Conservation (phyloP, 2,113 vertebrate genomes). For the Elachura formosa region DNA sequence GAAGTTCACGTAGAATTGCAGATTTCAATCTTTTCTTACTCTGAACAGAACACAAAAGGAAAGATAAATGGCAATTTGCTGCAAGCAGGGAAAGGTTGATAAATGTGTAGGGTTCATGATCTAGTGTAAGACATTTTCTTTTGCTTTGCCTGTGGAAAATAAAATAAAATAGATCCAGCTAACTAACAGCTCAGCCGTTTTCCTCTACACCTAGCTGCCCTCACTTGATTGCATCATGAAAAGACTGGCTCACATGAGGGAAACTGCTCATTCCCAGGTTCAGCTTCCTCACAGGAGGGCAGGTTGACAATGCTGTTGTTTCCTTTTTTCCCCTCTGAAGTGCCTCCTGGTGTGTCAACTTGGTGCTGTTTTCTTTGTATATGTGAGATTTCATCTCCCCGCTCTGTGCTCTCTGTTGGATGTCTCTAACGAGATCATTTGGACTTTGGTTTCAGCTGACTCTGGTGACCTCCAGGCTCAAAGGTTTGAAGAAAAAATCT, state of each 20-base stretch:
- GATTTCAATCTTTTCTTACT: neutral
- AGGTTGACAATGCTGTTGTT: neutral
- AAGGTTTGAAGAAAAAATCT: neutral
- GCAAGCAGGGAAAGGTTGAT: neutral
- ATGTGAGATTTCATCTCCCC: neutral
- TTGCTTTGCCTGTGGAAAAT: neutral
- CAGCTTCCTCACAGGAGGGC: neutral
- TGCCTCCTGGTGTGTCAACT: neutral
- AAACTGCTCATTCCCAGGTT: neutral
- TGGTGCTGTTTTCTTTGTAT: neutral
- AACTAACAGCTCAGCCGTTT: neutral
- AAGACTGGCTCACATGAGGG: neutral
- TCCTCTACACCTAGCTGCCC: neutral
- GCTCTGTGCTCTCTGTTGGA: neutral
- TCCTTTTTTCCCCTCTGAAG: neutral
- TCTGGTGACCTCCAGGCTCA: neutral
- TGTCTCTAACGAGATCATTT: neutral
- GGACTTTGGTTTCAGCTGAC: neutral
- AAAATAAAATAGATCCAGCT: neutral
- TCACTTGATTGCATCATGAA: neutral
- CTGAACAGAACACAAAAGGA: neutral
- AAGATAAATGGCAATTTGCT: neutral
- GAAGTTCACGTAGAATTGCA: neutral
- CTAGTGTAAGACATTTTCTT: neutral
- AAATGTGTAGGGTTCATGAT: neutral